Evolutionary conservation across 2,797 vertebrate genomes (phyloP), one percentile per base, ranked within the genome.

Genomic region (Rhinogobio ventralis): DNA sequence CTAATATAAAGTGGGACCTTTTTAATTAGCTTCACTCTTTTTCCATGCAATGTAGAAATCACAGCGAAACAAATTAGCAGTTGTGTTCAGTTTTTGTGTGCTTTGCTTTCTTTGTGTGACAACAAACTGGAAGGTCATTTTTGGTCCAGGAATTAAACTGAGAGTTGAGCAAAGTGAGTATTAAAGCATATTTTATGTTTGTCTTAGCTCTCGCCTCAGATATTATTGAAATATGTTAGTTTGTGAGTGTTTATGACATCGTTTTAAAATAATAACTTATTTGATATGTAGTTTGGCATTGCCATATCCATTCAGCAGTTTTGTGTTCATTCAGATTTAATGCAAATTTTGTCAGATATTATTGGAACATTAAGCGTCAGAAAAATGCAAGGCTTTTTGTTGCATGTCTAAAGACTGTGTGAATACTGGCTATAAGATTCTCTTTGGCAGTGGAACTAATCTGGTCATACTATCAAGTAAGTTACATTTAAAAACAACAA

Each of bases 131-230:
- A 87, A 88, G 60, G 5, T 89, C 0, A 60, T 78, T 68, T 82
- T 87, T 84, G 85, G 73, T 77, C 46, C 62, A 53, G 81, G 78
- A 79, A 84, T 57, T n/a, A 64, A 79, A 73, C 39, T 87, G 17
- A 86, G 73, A 83, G 89, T 93, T 90, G 88, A 90, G 60, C n/a
- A 89, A 75, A 0, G 91, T 93, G 86, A 93, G 93, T 92, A 73
- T 75, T 53, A 46, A 57, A 62, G 7, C 36, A 62, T 30, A 11
- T 15, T 55, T 83, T 36, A 0, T 5, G 20, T 75, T 36, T 5
- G 49, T 62, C 4, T 82, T 25, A 3, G 28, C 33, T 25, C 15
- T 62, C 7, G 2, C 20, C 53, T 23, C 7, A 33, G 46, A 36
- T 2, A 33, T 15, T 33, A 7, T 15, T 46, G 7, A 14, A 57